Evolutionary conservation across 2,888 invertebrate species (phyloP), one percentile per base, ranked within the genome.

Genomic region (Phrixothrix hirtus): DNA sequence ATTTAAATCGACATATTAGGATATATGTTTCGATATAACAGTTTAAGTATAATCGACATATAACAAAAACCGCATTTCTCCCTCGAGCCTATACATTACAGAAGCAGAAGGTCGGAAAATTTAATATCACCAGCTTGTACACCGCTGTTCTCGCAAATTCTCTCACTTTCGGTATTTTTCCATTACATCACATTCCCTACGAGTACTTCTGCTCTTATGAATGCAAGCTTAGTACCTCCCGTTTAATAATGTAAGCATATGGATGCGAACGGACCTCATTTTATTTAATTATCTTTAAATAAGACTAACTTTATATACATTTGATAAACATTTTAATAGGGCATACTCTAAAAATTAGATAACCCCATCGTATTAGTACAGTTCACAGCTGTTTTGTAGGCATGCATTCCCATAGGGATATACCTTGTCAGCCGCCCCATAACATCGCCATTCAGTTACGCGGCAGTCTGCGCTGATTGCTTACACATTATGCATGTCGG

Each of bases 401-500:
- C 55, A 21, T 37, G 31, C 39, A 36, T 42, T 35, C 47, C 47
- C 45, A 39, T 42, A 34, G 57, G 59, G 50, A 52, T 50, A 49
- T 44, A 41, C 54, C 55, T 36, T 57, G 37, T 49, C 48, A 43
- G 52, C 51, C 54, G 47, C 57, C 50, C 45, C 38, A 51, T 49
- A 42, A 66, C 63, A 69, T 65, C 66, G 62, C 60, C 65, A 63
- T 66, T 63, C 64, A 59, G 59, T 52, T 62, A 59, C 61, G 59
- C 62, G 61, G 60, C 64, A 61, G 62, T 60, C 35, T 58, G 63
- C 57, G 59, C 64, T 72, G 72, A 73, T 73, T 74, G 74, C 75
- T 75, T 74, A 75, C 75, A 70, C 73, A 76, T 76, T 75, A 76
- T 75, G 75, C 74, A 75, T 75, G 74, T 73, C 73, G 71, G 72